These are phyloP conservation scores for Diadophis punctatus DNA, from an alignment of 2,113 vertebrate species.

Conservation along the genomic window DNA sequence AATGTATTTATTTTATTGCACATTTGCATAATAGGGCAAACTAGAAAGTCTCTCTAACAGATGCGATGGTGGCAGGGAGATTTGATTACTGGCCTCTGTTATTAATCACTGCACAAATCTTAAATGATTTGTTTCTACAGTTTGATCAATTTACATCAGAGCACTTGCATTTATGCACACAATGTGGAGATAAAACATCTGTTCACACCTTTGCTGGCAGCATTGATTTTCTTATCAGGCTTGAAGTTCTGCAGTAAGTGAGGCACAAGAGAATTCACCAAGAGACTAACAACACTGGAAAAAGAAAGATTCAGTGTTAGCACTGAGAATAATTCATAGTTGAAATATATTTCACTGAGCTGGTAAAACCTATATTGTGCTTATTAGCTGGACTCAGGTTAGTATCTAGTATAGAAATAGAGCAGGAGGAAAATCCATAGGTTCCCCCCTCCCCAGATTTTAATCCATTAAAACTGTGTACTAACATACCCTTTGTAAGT, in stretches of 20 bases:
- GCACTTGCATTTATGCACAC: slow-evolving; percentile 68
- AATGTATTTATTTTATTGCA: slow-evolving; percentile 78
- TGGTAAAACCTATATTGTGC: slow-evolving; percentile 15
- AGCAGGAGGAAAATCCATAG: not conserved
- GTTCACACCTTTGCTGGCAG: slow-evolving; percentile 66
- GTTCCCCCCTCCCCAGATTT: not conserved
- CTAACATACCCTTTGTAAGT: not conserved
- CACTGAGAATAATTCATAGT: slow-evolving; percentile 39
- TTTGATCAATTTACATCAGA: slow-evolving; percentile 74
- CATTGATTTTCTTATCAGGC: slow-evolving; percentile 59
- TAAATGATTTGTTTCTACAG: slow-evolving; percentile 79
- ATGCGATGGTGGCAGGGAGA: slow-evolving; percentile 74
- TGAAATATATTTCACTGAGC: slow-evolving; percentile 21
- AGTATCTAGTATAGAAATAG: slow-evolving; percentile 8
- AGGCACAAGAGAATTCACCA: slow-evolving; percentile 43
- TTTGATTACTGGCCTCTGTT: slow-evolving; percentile 78
- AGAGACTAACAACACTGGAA: slow-evolving; percentile 55
- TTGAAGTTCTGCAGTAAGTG: slow-evolving; percentile 58
- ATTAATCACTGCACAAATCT: slow-evolving; percentile 80
- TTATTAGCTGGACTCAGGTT: slow-evolving; percentile 30
- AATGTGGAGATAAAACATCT: slow-evolving; percentile 74
- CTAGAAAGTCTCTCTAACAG: slow-evolving; percentile 73
- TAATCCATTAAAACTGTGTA: not conserved
- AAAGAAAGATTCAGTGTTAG: slow-evolving; percentile 45
- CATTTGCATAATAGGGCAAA: slow-evolving; percentile 79